phyloP scores from a whole-genome alignment of 2,113 vertebrate species.

The Leptosomus discolor region DNA sequence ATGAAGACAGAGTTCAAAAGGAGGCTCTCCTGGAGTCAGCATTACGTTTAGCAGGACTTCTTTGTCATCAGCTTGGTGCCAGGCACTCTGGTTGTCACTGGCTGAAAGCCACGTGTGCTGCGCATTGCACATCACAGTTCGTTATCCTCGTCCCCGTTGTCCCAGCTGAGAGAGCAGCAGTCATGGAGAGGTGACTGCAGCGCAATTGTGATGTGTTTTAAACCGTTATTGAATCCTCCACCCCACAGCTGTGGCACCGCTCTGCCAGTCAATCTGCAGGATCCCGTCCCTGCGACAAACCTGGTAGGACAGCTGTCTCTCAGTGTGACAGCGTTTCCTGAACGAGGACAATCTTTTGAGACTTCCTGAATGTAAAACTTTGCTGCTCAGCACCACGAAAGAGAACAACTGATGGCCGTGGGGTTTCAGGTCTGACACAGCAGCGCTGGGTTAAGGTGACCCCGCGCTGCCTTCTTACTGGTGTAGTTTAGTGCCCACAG shows the following conservation, averaged over 20 bases:
- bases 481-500: neutral
- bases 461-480: neutral
- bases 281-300: neutral
- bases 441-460: neutral
- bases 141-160: neutral
- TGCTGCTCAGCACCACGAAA: neutral
- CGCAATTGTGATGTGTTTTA: neutral
- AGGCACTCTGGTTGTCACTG: neutral
- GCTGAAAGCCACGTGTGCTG: neutral
- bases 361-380: neutral
- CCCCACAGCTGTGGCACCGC: neutral
- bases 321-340: neutral
- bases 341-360: neutral
- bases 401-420: neutral
- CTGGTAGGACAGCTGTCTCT: neutral
- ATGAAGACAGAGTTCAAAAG: neutral
- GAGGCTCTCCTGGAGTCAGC: neutral
- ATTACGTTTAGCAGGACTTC: neutral
- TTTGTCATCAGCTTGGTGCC: neutral
- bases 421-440: rapidly evolving
- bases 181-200: neutral
- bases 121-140: neutral
- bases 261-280: neutral
- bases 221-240: neutral
- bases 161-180: neutral